Conservation (phyloP, 2,888 invertebrate species). For the Eupithecia tripunctaria region DNA sequence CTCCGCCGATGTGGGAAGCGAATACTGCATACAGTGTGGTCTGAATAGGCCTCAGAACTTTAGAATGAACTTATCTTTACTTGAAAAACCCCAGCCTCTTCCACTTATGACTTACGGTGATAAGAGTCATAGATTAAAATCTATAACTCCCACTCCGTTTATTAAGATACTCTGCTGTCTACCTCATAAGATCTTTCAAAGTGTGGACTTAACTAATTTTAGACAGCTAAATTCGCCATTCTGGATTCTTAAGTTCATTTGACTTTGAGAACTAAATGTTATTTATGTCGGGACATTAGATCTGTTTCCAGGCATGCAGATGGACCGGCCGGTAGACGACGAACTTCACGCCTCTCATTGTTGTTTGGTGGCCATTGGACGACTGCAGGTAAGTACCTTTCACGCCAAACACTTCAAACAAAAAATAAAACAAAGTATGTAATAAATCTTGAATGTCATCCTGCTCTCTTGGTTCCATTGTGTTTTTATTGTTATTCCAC, state of each 20-base stretch:
- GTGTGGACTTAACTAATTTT: slow-evolving; percentile 38
- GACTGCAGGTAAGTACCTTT: slow-evolving; percentile 88
- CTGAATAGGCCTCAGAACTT: not conserved
- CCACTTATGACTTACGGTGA: slow-evolving; percentile 12
- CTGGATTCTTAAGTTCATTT: slow-evolving; percentile 42
- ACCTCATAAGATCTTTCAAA: slow-evolving; percentile 35
- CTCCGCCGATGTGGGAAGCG: not conserved
- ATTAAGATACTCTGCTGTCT: slow-evolving; percentile 11
- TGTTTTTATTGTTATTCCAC: slow-evolving; percentile 4
- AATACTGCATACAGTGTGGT: not conserved
- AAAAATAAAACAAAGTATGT: slow-evolving; percentile 1
- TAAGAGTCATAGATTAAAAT: not conserved
- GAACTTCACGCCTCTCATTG: slow-evolving; percentile 93
- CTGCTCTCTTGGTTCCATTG: slow-evolving; percentile 3
- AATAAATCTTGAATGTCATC: slow-evolving; percentile 1
- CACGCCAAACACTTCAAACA: not conserved
- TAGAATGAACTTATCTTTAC: not conserved
- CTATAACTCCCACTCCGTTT: not conserved
- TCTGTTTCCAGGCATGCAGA: slow-evolving; percentile 93
- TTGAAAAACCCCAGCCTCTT: no score
- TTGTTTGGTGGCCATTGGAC: slow-evolving; percentile 98
- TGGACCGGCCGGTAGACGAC: slow-evolving; percentile 91
- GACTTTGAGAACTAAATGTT: slow-evolving; percentile 59
- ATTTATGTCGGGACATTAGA: slow-evolving; percentile 86
- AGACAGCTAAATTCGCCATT: slow-evolving; percentile 32